Evolutionary conservation across 1,140 invertebrate species (phyloP).

Genomic region (Microplitis demolitor): DNA sequence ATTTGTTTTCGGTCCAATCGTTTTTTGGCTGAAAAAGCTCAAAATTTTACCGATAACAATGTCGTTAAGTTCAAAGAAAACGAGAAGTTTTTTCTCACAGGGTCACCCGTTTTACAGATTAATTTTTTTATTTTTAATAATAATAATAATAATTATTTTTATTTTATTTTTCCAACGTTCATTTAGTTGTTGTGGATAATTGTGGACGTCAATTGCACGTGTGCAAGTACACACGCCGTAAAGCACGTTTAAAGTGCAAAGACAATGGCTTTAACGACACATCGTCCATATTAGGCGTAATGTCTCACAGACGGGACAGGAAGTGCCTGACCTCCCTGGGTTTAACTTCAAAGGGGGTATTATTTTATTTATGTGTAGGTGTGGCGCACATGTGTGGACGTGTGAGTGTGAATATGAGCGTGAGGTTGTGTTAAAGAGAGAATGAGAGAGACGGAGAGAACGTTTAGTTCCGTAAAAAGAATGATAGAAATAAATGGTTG

Average conservation of each 20-base stretch:
- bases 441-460: conserved; percentile 33
- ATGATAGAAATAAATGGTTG: conserved; percentile 3
- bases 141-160: too few species aligned
- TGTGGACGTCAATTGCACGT: too few species aligned
- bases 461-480: not conserved
- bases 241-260: not conserved
- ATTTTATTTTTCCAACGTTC: too few species aligned
- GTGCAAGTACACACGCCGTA: not conserved
- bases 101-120: too few species aligned
- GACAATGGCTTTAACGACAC: conserved; percentile 3
- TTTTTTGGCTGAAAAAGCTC: too few species aligned
- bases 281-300: conserved; percentile 1
- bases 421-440: not conserved
- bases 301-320: conserved; percentile 14
- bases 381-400: conserved; percentile 5
- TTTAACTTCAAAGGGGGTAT: conserved; percentile 16
- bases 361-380: not conserved
- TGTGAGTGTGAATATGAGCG: not conserved
- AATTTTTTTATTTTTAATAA: too few species aligned
- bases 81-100: too few species aligned
- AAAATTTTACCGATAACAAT: too few species aligned
- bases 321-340: conserved; percentile 13
- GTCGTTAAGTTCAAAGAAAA: too few species aligned
- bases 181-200: too few species aligned
- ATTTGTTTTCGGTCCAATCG: too few species aligned